These are phyloP conservation scores for Andricus grossulariae DNA, from an alignment of 1,140 invertebrate genomes.

Conservation along the genomic window DNA sequence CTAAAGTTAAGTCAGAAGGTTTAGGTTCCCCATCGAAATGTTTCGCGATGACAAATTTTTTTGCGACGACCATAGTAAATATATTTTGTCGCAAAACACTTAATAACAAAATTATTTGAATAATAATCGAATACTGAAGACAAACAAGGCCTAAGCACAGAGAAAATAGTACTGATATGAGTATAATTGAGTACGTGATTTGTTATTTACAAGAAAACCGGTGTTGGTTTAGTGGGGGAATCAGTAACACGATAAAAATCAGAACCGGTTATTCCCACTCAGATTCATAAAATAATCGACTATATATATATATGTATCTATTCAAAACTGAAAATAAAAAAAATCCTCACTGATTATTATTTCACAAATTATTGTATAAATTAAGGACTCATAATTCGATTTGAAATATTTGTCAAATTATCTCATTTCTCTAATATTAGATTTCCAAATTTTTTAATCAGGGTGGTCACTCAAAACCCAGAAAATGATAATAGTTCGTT, in stretches of 20 bases:
- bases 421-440: no score
- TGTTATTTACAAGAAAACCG: neutral
- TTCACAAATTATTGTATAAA: no score
- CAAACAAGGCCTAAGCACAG: neutral
- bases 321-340: no score
- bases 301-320: neutral
- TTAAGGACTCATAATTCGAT: no score
- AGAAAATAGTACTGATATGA: neutral
- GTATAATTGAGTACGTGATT: neutral
- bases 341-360: no score
- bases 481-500: no score
- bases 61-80: constrained; percentile 75
- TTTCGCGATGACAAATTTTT: constrained; percentile 79
- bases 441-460: no score
- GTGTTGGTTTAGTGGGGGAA: constrained; percentile 3
- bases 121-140: neutral
- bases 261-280: neutral
- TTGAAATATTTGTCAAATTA: no score
- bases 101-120: neutral
- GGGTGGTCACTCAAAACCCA: no score
- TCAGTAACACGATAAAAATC: neutral
- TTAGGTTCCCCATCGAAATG: constrained; percentile 82
- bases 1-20: constrained; percentile 78
- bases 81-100: neutral
- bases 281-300: neutral